phyloP scores from a whole-genome alignment of 2,888 invertebrate genomes.

The Panopea generosa region DNA sequence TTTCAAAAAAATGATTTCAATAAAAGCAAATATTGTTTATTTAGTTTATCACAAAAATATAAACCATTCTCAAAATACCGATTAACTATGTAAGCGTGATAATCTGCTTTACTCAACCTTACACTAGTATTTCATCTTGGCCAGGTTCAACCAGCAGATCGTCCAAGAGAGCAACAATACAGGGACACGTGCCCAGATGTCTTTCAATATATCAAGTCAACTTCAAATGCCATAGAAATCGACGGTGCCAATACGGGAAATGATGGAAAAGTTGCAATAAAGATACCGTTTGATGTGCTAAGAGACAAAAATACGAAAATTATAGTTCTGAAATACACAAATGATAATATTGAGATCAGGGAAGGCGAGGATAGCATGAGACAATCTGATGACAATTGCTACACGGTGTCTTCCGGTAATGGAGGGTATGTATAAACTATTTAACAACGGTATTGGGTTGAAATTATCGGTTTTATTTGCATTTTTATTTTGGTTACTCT shows the following conservation, averaged over 20 bases:
- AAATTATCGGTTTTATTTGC: too few species aligned
- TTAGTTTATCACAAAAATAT: too few species aligned
- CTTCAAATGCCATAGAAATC: conserved; percentile 58
- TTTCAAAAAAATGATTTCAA: too few species aligned
- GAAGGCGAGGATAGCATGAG: conserved; percentile 39
- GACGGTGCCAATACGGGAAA: conserved; percentile 37
- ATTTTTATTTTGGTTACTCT: too few species aligned
- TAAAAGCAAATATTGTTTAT: too few species aligned
- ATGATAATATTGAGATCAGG: conserved; percentile 50
- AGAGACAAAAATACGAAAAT: conserved; percentile 53
- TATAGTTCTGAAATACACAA: conserved; percentile 51
- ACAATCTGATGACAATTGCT: conserved; percentile 34
- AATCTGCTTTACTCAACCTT: too few species aligned
- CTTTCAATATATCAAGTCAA: conserved; percentile 50
- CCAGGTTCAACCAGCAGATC: conserved; percentile 56
- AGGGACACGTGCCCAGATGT: conserved; percentile 52
- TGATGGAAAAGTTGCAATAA: conserved; percentile 54
- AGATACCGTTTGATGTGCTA: conserved; percentile 53
- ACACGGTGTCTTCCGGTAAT: conserved; percentile 46
- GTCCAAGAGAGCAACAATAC: conserved; percentile 54
- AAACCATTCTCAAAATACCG: too few species aligned
- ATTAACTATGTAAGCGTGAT: too few species aligned
- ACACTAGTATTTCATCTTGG: too few species aligned
- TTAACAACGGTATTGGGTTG: too few species aligned
- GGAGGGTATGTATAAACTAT: conserved; percentile 53